phyloP scores from a whole-genome alignment of 1,140 invertebrate genomes.

The Chelonus insularis region DNA sequence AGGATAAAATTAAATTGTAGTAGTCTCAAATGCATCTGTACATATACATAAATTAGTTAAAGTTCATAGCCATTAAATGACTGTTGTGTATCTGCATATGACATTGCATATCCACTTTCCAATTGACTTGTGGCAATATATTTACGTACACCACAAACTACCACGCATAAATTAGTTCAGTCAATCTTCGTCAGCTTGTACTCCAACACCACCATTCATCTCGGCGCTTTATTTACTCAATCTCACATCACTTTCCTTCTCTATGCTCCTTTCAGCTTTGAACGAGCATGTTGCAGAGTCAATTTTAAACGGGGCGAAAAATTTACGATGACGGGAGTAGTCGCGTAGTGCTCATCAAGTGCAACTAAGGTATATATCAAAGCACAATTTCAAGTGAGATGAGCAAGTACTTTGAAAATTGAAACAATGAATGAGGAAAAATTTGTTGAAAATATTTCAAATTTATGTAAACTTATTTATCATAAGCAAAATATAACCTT shows the following conservation, averaged over 20 bases:
- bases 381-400: not conserved
- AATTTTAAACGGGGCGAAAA: not conserved
- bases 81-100: not conserved
- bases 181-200: slow-evolving; percentile 27
- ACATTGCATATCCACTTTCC: slow-evolving; percentile 5
- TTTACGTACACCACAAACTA: not conserved
- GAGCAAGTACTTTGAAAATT: not conserved
- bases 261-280: not conserved
- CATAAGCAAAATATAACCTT: no score
- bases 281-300: no score
- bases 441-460: no score
- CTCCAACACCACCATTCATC: slow-evolving; percentile 23
- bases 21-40: no score
- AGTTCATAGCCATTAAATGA: not conserved
- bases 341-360: not conserved
- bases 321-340: slow-evolving; percentile 9
- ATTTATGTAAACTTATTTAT: no score
- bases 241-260: not conserved
- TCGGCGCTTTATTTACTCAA: slow-evolving; percentile 16
- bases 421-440: not conserved
- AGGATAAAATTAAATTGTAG: no score
- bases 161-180: slow-evolving; percentile 22
- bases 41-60: no score
- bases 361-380: not conserved
- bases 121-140: slow-evolving; percentile 6